Conservation (phyloP, 1,140 invertebrate species). For the Camponotus pennsylvanicus region DNA sequence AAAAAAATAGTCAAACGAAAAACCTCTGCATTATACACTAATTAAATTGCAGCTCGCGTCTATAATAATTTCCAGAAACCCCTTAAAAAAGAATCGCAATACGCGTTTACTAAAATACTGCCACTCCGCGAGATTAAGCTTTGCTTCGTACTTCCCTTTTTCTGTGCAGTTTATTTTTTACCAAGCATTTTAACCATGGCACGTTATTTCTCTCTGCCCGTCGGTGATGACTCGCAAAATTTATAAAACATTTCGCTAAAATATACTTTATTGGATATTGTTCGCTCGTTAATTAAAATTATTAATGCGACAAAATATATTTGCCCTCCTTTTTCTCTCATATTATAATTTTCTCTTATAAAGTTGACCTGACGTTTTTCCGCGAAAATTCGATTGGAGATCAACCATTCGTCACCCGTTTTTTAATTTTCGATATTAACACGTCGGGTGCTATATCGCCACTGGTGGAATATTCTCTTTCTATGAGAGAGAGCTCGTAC, state of each 20-base stretch:
- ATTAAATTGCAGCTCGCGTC: conserved; percentile 2
- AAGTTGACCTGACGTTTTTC: not conserved
- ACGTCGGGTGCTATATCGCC: not conserved
- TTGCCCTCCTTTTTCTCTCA: not conserved
- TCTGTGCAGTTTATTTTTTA: not conserved
- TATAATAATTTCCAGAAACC: conserved; percentile 29
- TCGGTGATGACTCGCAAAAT: not conserved
- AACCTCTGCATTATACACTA: not conserved
- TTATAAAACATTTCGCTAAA: conserved; percentile 3
- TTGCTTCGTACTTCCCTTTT: not conserved
- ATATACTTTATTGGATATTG: not conserved
- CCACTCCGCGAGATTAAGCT: conserved; percentile 3
- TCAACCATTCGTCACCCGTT: conserved; percentile 5
- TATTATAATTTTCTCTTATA: not conserved
- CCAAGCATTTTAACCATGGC: not conserved
- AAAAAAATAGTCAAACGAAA: not conserved
- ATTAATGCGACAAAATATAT: conserved; percentile 6
- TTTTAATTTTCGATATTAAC: conserved; percentile 39
- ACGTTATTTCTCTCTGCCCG: not conserved
- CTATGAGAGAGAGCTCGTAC: not conserved
- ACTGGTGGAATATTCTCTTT: not conserved
- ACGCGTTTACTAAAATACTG: not conserved
- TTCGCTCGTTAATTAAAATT: not conserved
- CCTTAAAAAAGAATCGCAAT: not conserved
- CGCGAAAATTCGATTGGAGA: conserved; percentile 6